A percentile compares a stretch with the other conserved stretches of the same genome.
These are phyloP conservation scores for Rhadina sibilatrix DNA, from an alignment of 2,113 vertebrate species.

Conservation along the genomic window DNA sequence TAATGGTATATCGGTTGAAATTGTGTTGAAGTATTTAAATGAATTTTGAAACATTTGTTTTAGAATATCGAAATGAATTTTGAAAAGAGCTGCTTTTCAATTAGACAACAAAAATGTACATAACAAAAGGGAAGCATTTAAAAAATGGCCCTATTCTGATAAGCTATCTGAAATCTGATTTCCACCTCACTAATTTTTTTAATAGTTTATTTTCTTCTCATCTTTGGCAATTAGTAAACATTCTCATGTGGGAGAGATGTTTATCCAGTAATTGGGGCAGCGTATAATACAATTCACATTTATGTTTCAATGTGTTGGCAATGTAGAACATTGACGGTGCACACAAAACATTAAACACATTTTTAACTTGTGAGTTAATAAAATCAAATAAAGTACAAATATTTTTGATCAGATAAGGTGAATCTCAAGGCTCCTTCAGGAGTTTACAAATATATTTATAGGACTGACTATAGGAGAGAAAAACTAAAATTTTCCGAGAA, in stretches of 20 bases:
- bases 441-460: not conserved
- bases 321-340: not conserved
- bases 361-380: not conserved
- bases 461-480: not conserved
- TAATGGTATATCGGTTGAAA: not conserved
- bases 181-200: not conserved
- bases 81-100: not conserved
- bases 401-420: not conserved
- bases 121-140: not conserved
- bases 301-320: not conserved
- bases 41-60: not conserved
- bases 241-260: not conserved
- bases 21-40: not conserved
- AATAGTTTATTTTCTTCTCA: not conserved
- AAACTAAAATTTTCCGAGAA: not conserved
- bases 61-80: not conserved
- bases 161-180: not conserved
- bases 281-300: not conserved
- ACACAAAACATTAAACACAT: accelerated
- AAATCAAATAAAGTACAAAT: not conserved
- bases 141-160: not conserved
- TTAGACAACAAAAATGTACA: not conserved
- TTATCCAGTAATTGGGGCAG: not conserved
- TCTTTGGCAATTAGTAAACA: not conserved
- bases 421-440: not conserved